Evolutionary conservation across 2,113 vertebrate species (phyloP), one percentile per base, ranked within the genome.

Genomic region (Anhinga rufa): DNA sequence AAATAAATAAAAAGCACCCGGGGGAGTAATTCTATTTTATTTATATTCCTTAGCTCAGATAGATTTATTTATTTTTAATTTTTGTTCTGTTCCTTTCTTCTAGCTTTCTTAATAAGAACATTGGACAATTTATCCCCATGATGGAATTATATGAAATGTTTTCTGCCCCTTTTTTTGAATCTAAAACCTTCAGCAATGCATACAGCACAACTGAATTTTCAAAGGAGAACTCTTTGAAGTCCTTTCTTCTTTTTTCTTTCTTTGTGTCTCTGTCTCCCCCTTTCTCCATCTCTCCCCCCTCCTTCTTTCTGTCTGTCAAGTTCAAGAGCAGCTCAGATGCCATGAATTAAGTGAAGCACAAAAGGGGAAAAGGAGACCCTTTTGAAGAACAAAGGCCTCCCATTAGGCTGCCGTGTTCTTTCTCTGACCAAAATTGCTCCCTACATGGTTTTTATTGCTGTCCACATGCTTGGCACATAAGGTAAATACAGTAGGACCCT

Each of bases 251-350:
- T 94, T 92, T 87, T 95, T 96, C 91, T 94, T 90, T 96, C 95
- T 98, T 96, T 98, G 96, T 98, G 96, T 98, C 82, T 97, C 86
- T 93, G 76, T 92, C 89, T 94, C 91, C 94, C 97, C 92, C 92
- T 87, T 97, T 96, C 79, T 92, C 94, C 91, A 82, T 96, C 82
- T 96, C 78, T 95, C 78, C 94, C 89, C 93, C 93, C 96, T 95
- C 92, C 96, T 95, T 89, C 82, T 95, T 92, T 96, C 95, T 91
- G 97, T 98, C 98, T 98, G 98, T 98, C 98, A 98, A 98, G 98
- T 98, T 98, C 98, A 98, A 98, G 98, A 98, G 98, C 96, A 97
- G 98, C 98, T 98, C 98, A 98, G 98, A 98, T 97, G 97, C 98
- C 98, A 93, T 98, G 98, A 98, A 98, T 98, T 98, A 98, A 97